Percentiles rank a stretch among this genome's conserved stretches.
Conservation (phyloP, 1,140 invertebrate genomes). For the Ostrea edulis region DNA sequence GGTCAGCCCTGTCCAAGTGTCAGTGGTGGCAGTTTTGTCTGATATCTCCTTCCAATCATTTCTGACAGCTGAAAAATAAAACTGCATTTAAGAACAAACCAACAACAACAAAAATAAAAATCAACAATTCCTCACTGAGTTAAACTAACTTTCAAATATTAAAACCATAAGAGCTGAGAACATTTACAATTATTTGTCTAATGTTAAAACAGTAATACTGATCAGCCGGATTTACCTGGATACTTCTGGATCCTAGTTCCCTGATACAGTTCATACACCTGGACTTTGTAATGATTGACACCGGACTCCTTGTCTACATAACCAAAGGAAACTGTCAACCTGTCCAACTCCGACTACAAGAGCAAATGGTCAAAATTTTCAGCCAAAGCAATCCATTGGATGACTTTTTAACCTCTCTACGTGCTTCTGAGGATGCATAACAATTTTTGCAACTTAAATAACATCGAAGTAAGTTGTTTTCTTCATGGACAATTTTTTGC, state of each 20-base stretch:
- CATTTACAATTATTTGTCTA: too few species aligned
- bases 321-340: constrained; percentile 58
- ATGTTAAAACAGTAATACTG: too few species aligned
- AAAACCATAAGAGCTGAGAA: too few species aligned
- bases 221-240: constrained; percentile 52
- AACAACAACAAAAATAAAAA: too few species aligned
- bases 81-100: too few species aligned
- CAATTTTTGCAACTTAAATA: too few species aligned
- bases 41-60: constrained; percentile 54
- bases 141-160: too few species aligned
- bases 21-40: constrained; percentile 16
- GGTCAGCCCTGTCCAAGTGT: constrained; percentile 42
- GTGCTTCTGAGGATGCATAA: too few species aligned
- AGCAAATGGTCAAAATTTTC: not conserved
- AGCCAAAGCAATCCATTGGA: not conserved
- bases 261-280: constrained; percentile 59
- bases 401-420: not conserved
- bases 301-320: constrained; percentile 65
- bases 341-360: constrained; percentile 44
- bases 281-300: constrained; percentile 61
- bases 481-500: too few species aligned
- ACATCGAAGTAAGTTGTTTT: too few species aligned
- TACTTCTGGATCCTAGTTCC: constrained; percentile 56
- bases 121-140: too few species aligned
- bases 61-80: constrained; percentile 12